Percentiles rank a stretch among this genome's conserved stretches.
Conservation (phyloP, 2,113 vertebrate genomes). For the Ondatra zibethicus region DNA sequence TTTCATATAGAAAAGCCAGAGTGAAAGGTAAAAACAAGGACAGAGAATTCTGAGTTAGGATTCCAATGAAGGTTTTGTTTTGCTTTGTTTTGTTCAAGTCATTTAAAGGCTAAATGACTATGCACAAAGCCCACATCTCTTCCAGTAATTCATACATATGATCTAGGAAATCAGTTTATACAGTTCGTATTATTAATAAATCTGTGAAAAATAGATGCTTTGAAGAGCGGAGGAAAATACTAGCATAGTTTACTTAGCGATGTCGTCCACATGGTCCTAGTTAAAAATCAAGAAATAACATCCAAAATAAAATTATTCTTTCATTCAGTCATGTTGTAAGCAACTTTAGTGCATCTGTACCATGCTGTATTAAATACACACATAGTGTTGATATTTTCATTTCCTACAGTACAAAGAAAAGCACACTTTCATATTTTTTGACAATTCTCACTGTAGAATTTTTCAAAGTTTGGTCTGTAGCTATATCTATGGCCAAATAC, state of each 20-base stretch:
- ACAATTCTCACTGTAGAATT: background rate
- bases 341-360: background rate
- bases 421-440: background rate
- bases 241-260: background rate
- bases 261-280: background rate
- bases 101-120: background rate
- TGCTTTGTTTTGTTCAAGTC: background rate
- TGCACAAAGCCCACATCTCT: background rate
- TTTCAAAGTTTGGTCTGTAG: background rate
- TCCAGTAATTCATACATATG: background rate
- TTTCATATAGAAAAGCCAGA: background rate
- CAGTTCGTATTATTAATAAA: background rate
- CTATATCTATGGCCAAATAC: background rate
- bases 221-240: background rate
- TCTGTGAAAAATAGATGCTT: background rate
- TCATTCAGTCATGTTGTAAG: background rate
- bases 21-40: background rate
- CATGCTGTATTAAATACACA: background rate
- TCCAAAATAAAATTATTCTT: background rate
- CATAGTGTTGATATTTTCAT: background rate
- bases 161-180: background rate
- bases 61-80: background rate
- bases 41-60: background rate
- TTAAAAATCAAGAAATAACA: constrained; percentile 32
- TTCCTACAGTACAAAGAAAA: constrained; percentile 7